A percentile compares a stretch with the other conserved stretches of the same genome.
Conservation (phyloP, 2,797 vertebrate species). For the Mormyrops attenuatus region DNA sequence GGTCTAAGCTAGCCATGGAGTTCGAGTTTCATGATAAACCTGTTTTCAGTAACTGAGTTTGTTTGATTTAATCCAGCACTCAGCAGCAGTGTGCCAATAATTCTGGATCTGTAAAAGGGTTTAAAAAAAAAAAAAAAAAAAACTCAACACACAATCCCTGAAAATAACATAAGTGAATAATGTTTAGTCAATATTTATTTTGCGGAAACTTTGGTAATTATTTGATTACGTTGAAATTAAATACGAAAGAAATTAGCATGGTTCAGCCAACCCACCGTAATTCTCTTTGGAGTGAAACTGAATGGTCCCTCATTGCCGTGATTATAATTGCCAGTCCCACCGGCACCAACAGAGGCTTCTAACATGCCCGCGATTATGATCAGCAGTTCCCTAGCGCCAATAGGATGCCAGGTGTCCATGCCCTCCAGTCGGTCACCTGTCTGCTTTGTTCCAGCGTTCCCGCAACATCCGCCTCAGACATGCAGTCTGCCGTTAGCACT, state of each 20-base stretch:
- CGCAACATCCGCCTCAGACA: background rate
- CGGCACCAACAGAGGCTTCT: slow-evolving; percentile 6
- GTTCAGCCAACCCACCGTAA: slow-evolving; percentile 10
- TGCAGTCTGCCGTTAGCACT: background rate
- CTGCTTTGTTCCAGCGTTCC: background rate
- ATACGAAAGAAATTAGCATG: background rate
- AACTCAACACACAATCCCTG: background rate
- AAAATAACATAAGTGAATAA: background rate
- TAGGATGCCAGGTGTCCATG: slow-evolving; percentile 34
- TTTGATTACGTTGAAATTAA: background rate
- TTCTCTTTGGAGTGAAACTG: slow-evolving; percentile 38
- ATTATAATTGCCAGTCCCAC: background rate
- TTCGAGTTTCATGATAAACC: background rate
- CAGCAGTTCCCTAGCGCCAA: slow-evolving; percentile 22
- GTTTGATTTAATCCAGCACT: background rate
- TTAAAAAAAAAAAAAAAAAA: background rate
- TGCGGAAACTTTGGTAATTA: background rate
- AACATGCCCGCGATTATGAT: slow-evolving; percentile 33
- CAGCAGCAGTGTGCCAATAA: background rate
- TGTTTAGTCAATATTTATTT: background rate
- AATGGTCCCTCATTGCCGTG: slow-evolving; percentile 37
- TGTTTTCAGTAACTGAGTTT: background rate
- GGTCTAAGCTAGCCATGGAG: background rate
- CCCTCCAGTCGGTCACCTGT: slow-evolving; percentile 35
- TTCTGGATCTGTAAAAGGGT: background rate